phyloP scores from a whole-genome alignment of 2,113 vertebrate species.

The Chelonoidis abingdonii region DNA sequence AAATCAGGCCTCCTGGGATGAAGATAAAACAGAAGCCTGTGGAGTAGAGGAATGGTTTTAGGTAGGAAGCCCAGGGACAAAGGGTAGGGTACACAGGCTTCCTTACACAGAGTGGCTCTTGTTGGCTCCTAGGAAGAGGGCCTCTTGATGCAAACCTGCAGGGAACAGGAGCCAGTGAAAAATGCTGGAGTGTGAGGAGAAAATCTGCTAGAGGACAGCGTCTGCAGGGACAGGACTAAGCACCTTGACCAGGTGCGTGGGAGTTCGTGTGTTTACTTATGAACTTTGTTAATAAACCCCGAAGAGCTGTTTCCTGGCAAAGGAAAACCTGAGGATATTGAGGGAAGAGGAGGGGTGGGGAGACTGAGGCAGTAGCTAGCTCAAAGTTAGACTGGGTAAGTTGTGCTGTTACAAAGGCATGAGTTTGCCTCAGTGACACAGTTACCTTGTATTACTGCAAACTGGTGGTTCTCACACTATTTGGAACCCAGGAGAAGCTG shows the following conservation, averaged over 20 bases:
- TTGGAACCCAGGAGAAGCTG: neutral
- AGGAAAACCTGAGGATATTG: neutral
- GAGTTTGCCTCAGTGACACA: neutral
- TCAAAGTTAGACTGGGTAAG: neutral
- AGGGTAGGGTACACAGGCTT: neutral
- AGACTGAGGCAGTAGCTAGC: neutral
- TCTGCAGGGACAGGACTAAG: neutral
- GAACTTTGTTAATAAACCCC: neutral
- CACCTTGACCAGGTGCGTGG: neutral
- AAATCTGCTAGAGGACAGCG: neutral
- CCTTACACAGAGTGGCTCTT: neutral
- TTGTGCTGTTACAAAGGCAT: neutral
- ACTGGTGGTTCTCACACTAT: neutral
- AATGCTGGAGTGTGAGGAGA: neutral
- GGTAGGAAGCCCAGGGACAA: neutral
- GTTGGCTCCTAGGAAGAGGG: too few species aligned
- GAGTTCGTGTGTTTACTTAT: neutral
- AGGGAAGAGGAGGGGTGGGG: too few species aligned
- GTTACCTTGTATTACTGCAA: neutral
- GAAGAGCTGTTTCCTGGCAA: neutral
- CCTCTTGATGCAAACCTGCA: neutral
- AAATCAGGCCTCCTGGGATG: too few species aligned
- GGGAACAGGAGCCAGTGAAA: neutral
- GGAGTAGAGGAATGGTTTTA: neutral
- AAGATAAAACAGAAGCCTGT: neutral